A percentile compares a stretch with the other conserved stretches of the same genome.
Evolutionary conservation across 1,140 invertebrate genomes (phyloP).

Genomic region (Ceratoteleas bidentatus): DNA sequence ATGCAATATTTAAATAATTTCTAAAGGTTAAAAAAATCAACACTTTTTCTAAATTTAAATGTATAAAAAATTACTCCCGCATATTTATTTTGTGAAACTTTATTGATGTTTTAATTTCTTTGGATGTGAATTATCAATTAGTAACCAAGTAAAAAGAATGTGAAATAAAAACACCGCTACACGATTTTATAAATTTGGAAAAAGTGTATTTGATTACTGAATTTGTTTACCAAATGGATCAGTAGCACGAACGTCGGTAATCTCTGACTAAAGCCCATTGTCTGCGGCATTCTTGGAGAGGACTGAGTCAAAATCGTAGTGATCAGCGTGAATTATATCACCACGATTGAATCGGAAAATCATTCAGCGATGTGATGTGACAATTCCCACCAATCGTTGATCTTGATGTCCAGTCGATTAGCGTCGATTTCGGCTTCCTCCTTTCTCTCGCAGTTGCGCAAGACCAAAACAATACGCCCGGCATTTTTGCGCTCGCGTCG

Average conservation of each 20-base stretch:
- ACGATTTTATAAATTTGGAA: constrained; percentile 6
- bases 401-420: constrained; percentile 42
- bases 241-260: constrained; percentile 61
- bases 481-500: constrained; percentile 16
- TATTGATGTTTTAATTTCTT: too few species aligned
- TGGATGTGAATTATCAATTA: too few species aligned
- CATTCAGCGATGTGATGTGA: constrained; percentile 70
- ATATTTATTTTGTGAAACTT: too few species aligned
- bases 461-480: constrained; percentile 63
- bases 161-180: too few species aligned
- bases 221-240: constrained; percentile 68
- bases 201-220: constrained; percentile 16
- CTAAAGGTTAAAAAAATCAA: too few species aligned
- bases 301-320: constrained; percentile 66
- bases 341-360: constrained; percentile 62
- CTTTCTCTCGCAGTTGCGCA: constrained; percentile 74
- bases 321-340: constrained; percentile 72
- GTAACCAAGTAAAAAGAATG: too few species aligned
- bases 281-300: constrained; percentile 58
- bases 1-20: too few species aligned
- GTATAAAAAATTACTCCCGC: too few species aligned
- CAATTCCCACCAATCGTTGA: constrained; percentile 64
- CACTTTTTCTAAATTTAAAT: too few species aligned
- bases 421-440: constrained; percentile 70
- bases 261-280: constrained; percentile 64